Base-by-base conservation (phyloP, 1,140 invertebrate species). In the Chironomus tepperi region DNA sequence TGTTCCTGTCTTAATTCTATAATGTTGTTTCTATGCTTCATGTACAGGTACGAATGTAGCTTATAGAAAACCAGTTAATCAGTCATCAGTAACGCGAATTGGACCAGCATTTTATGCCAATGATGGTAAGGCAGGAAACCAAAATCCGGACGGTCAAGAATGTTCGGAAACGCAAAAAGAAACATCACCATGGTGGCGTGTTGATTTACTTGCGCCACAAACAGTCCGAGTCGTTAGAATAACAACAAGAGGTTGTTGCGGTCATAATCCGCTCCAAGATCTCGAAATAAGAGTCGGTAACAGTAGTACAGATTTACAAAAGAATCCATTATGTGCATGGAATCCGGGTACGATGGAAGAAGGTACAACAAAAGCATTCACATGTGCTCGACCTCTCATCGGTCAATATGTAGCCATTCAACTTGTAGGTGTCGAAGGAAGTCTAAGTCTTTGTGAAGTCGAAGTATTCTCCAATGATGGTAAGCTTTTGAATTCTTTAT, bases 281-380 rank as follows among this genome's bases (percentile, higher is more conserved):
- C 84, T 96, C 70, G 94, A 97, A 84, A 95, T 97, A 75, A 85
- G 94, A 47, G 93, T 96, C 6, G 94, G 94, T 21, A 96, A 96
- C 80, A 96, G 93, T 81, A 94, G 92, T 74, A 86, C 86, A 2
- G 92, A 94, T 78, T 82, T 95, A 47, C 92, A 94, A 79, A 86
- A 91, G 70, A 96, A 96, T 84, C 92, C 93, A 43, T 83, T 97
- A 1, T 97, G 94, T 79, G 93, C 94, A 12, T 97, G 95, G 94
- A 94, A 93, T 83, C 93, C 94, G 0, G 93, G 93, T 74, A 94
- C 93, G n/a, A 88, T 95, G 70, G 93, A 95, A 79, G 93, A 95
- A 83, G 94, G 93, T 42, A 87, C 91, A n/a, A 95, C 93, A 6
- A 95, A 95, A 83, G 93, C 92, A 16, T 94, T 97, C 80, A 88